A percentile compares a stretch with the other conserved stretches of the same genome.
These are phyloP conservation scores for Strigamia crassipes DNA, from an alignment of 2,888 invertebrate species.

Conservation along the genomic window DNA sequence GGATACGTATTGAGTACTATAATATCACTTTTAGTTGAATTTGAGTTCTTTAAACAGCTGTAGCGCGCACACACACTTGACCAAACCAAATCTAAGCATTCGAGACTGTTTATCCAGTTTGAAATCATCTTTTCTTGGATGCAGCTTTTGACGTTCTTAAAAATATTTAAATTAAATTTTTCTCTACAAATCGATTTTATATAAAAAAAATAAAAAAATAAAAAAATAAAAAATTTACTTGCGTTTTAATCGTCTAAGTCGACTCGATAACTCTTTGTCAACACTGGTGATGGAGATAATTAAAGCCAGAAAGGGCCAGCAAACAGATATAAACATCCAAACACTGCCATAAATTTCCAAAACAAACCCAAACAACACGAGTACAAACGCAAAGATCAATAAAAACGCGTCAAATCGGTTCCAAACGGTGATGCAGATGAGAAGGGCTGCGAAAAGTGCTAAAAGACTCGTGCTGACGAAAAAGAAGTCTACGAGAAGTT, in stretches of 20 bases:
- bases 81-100: too few species aligned
- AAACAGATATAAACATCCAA: neutral
- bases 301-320: neutral
- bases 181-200: too few species aligned
- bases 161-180: too few species aligned
- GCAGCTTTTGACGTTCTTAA: too few species aligned
- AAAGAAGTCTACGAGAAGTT: neutral
- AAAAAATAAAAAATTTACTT: too few species aligned
- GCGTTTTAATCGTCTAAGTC: neutral
- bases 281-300: neutral
- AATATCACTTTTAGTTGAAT: too few species aligned
- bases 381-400: neutral
- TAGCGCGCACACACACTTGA: too few species aligned
- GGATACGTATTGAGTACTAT: too few species aligned
- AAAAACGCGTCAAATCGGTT: neutral
- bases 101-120: too few species aligned
- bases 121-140: too few species aligned
- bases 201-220: too few species aligned
- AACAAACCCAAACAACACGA: neutral
- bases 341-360: slow-evolving; percentile 5
- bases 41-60: too few species aligned
- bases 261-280: neutral
- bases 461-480: neutral
- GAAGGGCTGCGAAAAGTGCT: neutral
- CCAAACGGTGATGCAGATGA: neutral